These are phyloP conservation scores for Rhopalosiphum maidis DNA, from an alignment of 1,140 invertebrate genomes.

Conservation along the genomic window DNA sequence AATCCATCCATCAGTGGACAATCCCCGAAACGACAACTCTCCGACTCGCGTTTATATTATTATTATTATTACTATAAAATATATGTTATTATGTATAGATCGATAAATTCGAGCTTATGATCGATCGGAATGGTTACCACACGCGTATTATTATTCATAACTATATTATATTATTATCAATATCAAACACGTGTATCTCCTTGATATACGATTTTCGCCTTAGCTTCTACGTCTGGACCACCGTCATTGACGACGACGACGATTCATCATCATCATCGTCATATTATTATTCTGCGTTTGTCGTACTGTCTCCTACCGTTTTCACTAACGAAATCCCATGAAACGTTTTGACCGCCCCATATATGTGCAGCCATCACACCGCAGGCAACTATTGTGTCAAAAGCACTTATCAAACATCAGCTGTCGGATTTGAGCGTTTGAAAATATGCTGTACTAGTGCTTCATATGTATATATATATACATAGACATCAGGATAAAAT, in stretches of 20 bases:
- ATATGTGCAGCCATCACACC: no score
- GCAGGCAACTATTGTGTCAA: neutral
- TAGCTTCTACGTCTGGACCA: neutral
- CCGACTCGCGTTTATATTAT: neutral
- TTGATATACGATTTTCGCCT: neutral
- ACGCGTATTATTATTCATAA: neutral
- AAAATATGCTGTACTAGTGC: neutral
- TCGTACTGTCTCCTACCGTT: neutral
- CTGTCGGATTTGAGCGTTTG: neutral
- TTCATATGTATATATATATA: neutral
- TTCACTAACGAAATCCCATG: neutral
- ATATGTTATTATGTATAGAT: neutral
- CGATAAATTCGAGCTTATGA: neutral
- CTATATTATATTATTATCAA: neutral
- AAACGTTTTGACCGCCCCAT: neutral
- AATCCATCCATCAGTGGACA: constrained; percentile 21
- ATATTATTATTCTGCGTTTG: neutral
- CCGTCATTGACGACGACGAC: neutral
- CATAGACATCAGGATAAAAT: neutral
- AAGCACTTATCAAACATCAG: constrained; percentile 3
- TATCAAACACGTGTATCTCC: neutral
- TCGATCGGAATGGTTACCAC: neutral
- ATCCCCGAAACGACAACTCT: neutral
- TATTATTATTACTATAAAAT: neutral
- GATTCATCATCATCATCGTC: constrained; percentile 6